Base-by-base conservation (phyloP, 2,113 vertebrate species). In the Zapornia atra region DNA sequence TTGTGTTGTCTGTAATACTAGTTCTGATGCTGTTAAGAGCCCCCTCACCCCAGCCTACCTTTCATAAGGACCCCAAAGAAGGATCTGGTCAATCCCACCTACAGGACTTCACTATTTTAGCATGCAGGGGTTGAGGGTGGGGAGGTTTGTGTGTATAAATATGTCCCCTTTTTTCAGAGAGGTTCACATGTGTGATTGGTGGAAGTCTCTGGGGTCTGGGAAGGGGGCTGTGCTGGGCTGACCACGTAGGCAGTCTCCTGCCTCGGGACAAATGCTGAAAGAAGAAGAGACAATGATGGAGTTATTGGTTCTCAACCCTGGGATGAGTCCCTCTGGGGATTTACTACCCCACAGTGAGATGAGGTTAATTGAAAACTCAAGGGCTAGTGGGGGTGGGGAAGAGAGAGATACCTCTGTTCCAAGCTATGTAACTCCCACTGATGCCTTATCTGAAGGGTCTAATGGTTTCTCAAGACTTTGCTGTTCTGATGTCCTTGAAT, bases 1-100 rank as follows among this genome's bases (percentile, higher is more conserved):
- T 42, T 12, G 2, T 7, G 0, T 3, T 63, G 56, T 44, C 51
- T 36, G 21, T 24, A 9, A 5, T 14, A 0, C 31, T 17, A 12
- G 1, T 19, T 29, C 57, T 69, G 50, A 5, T 82, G 69, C 59
- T 61, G 12, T 8, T 36, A 34, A 29, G 26, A 19, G 2, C 14
- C 6, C 16, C 25, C 25, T 46, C 46, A 21, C 12, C 21, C n/a
- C 16, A 14, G 21, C 12, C 59, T 51, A 5, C 29, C 21, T 75
- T 18, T 63, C 2, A 0, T 7, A 53, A n/a, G 13, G 42, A 64
- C 56, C 4, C 14, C 16, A 26, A 11, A 70, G 57, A 20, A 66
- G 15, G 26, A 53, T 16, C 5, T 7, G 7, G 28, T 53, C 19
- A 56, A 25, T 56, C 80, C 64, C 11, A 26, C 38, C n/a, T 24